These are phyloP conservation scores for Darevskia mixta DNA, from an alignment of 2,797 vertebrate species.

Conservation along the genomic window DNA sequence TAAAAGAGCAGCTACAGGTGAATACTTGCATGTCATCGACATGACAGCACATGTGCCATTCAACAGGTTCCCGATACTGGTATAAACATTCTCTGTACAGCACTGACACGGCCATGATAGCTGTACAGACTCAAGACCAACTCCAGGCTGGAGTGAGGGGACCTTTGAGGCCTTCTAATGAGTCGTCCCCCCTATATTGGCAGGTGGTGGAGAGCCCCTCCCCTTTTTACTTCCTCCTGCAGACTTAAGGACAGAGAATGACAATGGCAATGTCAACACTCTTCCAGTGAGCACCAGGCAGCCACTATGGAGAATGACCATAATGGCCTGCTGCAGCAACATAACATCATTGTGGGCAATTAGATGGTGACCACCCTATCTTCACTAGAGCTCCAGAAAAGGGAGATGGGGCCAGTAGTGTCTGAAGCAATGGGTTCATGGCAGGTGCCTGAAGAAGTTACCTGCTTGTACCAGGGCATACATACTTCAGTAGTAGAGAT, in stretches of 20 bases:
- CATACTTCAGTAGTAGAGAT: not conserved
- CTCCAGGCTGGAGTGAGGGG: too few species aligned
- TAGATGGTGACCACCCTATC: not conserved
- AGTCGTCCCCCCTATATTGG: too few species aligned
- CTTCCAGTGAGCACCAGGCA: not conserved
- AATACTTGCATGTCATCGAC: too few species aligned
- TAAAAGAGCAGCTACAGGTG: too few species aligned
- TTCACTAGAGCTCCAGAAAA: not conserved
- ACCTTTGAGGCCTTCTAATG: too few species aligned
- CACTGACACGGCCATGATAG: too few species aligned
- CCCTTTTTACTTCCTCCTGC: too few species aligned
- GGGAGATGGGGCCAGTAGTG: not conserved
- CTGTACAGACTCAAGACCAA: too few species aligned
- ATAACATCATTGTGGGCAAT: not conserved
- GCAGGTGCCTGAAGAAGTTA: not conserved
- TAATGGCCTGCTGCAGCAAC: not conserved
- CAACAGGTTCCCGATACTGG: too few species aligned
- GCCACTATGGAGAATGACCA: not conserved
- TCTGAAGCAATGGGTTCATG: not conserved
- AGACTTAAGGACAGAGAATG: not conserved
- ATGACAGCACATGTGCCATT: too few species aligned
- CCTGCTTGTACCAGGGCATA: not conserved
- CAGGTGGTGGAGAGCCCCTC: too few species aligned
- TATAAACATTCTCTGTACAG: too few species aligned
- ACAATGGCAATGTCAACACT: not conserved